Evolutionary conservation across 1,140 invertebrate species (phyloP), one percentile per base, ranked within the genome.

Genomic region (Plodia interpunctella): DNA sequence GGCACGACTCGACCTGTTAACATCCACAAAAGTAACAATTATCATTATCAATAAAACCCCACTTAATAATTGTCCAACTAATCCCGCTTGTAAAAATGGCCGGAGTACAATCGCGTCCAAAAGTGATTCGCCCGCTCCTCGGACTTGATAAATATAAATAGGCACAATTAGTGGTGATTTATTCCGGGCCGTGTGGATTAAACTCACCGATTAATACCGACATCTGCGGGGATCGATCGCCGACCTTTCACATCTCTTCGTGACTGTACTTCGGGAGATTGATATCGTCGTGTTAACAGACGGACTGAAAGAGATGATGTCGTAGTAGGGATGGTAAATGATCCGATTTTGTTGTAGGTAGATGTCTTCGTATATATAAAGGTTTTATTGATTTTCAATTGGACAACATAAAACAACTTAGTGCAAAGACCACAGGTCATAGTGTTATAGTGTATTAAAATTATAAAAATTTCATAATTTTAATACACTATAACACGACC

Each of bases 131-230:
- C 57, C 55, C 32, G 61, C 61, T 53, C 44, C 57, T 51, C 15
- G 55, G 62, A 64, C 72, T 80, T 82, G 79, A 82, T 85, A 78
- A 83, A 81, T 81, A 83, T 79, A 83, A 87, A 83, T 84, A 78
- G 80, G 72, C 63, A 70, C 77, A 83, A 84, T 84, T 81, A 83
- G 68, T 63, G 63, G 59, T 81, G 77, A 87, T 84, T 83, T 83
- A 84, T 87, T 57, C 66, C 67, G 76, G 66, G 78, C 60, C 68
- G 70, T 73, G 65, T 66, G 80, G 78, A 78, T 81, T 83, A 78
- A 79, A 83, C 70, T 74, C 72, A 62, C 62, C 80, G 74, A 83
- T 83, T 84, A 84, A 87, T 87, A 75, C 66, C 73, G 76, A 81
- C 80, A 87, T 87, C 80, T 87, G 78, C 73, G 75, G 65, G 81